phyloP scores from a whole-genome alignment of 2,113 vertebrate species.

The Turnix velox region DNA sequence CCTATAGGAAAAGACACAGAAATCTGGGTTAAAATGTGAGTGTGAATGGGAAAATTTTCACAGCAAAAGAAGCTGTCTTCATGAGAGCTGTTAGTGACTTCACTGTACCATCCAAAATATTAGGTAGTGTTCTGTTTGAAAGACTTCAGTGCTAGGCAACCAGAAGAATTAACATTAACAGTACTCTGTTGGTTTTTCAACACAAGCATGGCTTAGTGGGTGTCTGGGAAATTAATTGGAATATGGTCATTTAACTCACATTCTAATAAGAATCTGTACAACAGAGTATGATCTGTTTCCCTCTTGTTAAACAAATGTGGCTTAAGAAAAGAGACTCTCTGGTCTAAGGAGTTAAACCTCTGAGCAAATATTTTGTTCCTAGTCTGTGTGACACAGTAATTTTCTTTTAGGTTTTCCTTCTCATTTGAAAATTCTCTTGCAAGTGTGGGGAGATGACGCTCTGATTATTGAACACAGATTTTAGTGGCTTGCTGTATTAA shows the following conservation, averaged over 20 bases:
- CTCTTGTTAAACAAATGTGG: not conserved
- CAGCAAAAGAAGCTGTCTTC: not conserved
- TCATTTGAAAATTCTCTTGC: not conserved
- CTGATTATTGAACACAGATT: slow-evolving; percentile 48
- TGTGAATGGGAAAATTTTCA: not conserved
- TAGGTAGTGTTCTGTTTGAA: not conserved
- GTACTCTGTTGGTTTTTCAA: not conserved
- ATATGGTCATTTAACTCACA: not conserved
- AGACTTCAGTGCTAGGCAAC: not conserved
- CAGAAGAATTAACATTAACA: not conserved
- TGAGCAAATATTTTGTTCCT: not conserved
- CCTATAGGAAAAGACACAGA: not conserved
- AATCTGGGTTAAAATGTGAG: not conserved
- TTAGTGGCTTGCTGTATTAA: slow-evolving; percentile 3
- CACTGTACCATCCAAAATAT: not conserved
- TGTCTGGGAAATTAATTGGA: not conserved
- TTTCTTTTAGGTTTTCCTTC: not conserved
- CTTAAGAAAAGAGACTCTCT: not conserved
- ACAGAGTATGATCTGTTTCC: not conserved
- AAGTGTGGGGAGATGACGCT: not conserved
- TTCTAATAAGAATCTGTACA: not conserved
- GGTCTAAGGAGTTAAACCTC: not conserved
- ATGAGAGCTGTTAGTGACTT: not conserved
- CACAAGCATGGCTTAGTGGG: not conserved
- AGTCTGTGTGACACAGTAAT: not conserved